Conservation (phyloP, 2,797 vertebrate genomes). For the Phrynocephalus vlangalii region DNA sequence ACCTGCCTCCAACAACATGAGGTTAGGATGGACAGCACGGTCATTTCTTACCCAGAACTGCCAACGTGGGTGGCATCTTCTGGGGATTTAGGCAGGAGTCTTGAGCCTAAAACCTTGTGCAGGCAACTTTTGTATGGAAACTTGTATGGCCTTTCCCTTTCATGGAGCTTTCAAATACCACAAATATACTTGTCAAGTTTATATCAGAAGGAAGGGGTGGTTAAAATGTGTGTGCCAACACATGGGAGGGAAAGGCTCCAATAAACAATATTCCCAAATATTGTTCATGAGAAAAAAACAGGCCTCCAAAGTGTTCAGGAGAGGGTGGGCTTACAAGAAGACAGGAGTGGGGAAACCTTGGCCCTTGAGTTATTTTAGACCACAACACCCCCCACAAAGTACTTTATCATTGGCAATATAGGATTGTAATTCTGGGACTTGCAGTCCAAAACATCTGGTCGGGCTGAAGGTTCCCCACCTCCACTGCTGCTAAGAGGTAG, state of each 20-base stretch:
- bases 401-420: too few species aligned
- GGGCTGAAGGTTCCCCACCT: too few species aligned
- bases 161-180: not conserved
- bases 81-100: not conserved
- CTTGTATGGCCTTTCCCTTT: not conserved
- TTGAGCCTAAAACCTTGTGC: not conserved
- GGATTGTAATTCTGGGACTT: too few species aligned
- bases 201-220: not conserved
- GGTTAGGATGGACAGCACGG: not conserved
- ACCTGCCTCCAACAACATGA: not conserved
- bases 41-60: not conserved
- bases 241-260: not conserved
- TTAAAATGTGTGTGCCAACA: not conserved
- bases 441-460: too few species aligned
- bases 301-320: not conserved
- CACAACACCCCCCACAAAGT: too few species aligned
- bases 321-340: not conserved
- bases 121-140: not conserved
- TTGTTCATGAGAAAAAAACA: too few species aligned
- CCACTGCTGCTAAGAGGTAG: not conserved
- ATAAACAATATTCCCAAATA: not conserved
- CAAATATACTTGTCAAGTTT: not conserved
- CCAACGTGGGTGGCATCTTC: not conserved
- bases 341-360: too few species aligned
- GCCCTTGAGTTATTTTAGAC: too few species aligned